Evolutionary conservation across 2,797 vertebrate species (phyloP).

Genomic region (Spinus pinus): DNA sequence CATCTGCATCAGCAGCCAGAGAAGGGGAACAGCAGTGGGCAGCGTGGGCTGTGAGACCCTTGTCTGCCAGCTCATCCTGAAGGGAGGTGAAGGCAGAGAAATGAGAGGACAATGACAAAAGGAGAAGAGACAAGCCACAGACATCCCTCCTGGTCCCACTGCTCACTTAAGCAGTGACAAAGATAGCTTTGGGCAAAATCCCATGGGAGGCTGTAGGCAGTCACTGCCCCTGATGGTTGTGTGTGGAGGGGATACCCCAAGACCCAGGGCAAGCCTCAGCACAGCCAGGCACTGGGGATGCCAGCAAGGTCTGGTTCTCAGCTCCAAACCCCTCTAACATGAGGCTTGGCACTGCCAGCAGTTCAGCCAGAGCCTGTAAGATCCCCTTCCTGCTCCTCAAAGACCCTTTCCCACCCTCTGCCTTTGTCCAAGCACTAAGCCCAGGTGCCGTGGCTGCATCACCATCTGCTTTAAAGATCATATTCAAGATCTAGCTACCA

Average conservation of each 20-base stretch:
- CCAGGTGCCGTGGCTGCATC: background rate
- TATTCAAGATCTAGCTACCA: background rate
- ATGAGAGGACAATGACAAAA: background rate
- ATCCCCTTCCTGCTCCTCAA: background rate
- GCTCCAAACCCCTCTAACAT: background rate
- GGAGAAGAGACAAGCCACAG: background rate
- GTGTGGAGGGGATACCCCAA: rapidly evolving
- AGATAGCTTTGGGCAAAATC: background rate
- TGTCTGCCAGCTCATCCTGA: background rate
- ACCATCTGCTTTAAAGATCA: background rate
- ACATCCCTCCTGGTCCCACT: background rate
- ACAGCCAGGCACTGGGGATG: background rate
- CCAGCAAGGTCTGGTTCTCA: background rate
- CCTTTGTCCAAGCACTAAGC: background rate
- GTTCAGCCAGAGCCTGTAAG: background rate
- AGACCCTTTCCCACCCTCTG: background rate
- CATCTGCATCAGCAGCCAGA: background rate
- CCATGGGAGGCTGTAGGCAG: background rate
- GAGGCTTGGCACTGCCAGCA: background rate
- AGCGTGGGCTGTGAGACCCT: background rate
- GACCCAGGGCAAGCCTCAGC: background rate
- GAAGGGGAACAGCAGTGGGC: rapidly evolving
- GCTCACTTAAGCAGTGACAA: background rate
- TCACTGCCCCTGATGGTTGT: background rate
- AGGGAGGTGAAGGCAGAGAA: background rate